Evolutionary conservation across 2,888 invertebrate species (phyloP), one percentile per base, ranked within the genome.

Genomic region (Erannis defoliaria): DNA sequence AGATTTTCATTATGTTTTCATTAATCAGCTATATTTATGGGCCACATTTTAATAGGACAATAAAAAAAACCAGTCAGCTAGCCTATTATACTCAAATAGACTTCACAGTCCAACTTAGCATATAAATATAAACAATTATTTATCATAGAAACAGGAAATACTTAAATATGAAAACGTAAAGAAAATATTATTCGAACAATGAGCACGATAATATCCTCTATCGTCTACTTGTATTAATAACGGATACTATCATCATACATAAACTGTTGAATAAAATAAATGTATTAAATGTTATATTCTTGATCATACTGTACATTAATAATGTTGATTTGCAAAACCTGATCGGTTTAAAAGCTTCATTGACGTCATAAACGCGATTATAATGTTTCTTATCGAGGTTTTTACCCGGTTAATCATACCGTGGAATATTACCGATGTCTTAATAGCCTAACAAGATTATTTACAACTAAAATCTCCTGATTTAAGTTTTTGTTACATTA

Each of bases 401-500:
- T 62, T 53, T 35, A 26, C 42, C 29, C 12, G 18, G 18, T 21
- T 29, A 43, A 50, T 55, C 38, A 37, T 43, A 46, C 9, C 5
- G 40, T 53, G 62, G 62, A 62, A 62, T 48, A 56, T 48, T 54
- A 57, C 56, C 10, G 4, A 37, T n/a, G 55, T 33, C 38, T 50
- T 61, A 55, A 51, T 38, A n/a, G 23, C 18, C 16, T 18, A 59
- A 26, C 43, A 29, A 37, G 16, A 50, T 38, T 38, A 58, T 45
- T 46, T 4, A 16, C 21, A n/a, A 21, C 8, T 18, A 12, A 35
- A n/a, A 21, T 10, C 19, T 23, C 19, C 23, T 33, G 54, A 46
- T 40, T 19, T 33, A 33, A 16, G 33, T 57, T 58, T 45, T 58
- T 51, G 35, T 51, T 37, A 33, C 31, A 19, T 33, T 19, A 42